A percentile compares a stretch with the other conserved stretches of the same genome.
These are phyloP conservation scores for Augochlora pura DNA, from an alignment of 1,140 invertebrate species.

Conservation along the genomic window DNA sequence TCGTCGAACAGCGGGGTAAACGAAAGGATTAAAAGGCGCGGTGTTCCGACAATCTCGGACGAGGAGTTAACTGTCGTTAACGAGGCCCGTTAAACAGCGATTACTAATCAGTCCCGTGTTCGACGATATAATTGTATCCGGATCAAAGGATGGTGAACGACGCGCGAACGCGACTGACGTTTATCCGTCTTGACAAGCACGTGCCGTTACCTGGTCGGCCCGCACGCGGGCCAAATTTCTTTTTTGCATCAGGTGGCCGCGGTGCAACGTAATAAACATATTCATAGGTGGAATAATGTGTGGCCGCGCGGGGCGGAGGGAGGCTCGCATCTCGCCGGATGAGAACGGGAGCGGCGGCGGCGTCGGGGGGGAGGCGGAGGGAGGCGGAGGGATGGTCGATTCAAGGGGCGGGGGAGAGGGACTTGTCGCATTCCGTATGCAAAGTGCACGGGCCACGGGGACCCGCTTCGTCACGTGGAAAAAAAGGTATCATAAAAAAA, in stretches of 20 bases:
- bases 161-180: constrained; percentile 25
- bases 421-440: constrained; percentile 64
- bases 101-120: constrained; percentile 12
- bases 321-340: neutral
- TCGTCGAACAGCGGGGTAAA: neutral
- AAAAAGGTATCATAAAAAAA: constrained; percentile 68
- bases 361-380: constrained; percentile 36
- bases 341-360: constrained; percentile 15
- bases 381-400: constrained; percentile 14
- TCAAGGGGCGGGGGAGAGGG: constrained; percentile 44
- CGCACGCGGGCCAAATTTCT: constrained; percentile 51
- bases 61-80: neutral
- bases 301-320: constrained; percentile 10
- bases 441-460: constrained; percentile 62
- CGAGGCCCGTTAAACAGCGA: neutral
- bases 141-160: constrained; percentile 32
- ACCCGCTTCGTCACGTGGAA: constrained; percentile 44
- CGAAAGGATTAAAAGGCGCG: neutral
- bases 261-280: constrained; percentile 67
- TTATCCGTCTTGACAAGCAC: constrained; percentile 43
- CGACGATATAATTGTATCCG: constrained; percentile 19
- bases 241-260: constrained; percentile 52
- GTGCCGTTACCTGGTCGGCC: constrained; percentile 46
- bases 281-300: constrained; percentile 59
- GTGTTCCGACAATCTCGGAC: neutral